Evolutionary conservation across 1,140 invertebrate genomes (phyloP), one percentile per base, ranked within the genome.

Genomic region (Dendrolimus punctatus): DNA sequence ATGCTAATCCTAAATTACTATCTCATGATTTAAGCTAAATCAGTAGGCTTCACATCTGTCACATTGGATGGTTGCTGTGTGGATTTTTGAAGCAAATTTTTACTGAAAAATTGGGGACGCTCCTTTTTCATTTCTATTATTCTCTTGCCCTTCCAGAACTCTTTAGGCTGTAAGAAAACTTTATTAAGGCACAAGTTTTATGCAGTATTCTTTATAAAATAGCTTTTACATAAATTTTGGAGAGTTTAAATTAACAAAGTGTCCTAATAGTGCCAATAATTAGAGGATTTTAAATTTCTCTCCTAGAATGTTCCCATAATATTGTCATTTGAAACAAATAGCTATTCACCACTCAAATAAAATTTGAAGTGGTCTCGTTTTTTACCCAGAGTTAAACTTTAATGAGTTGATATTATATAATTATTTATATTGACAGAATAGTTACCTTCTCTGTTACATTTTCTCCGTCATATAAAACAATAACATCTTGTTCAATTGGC

Each of bases 381-480:
- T 23, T 23, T 23, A 23, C 23, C 23, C 3, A 23, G 23, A 23
- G 23, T 23, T 1, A 23, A 23, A 23, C 23, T 3, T 23, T 23
- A 23, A 23, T 23, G 23, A 23, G 23, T 3, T 23, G 23, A 23
- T 23, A 23, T 23, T 23, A 23, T 23, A 23, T 23, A 41, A 59
- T 40, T 46, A 2, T 46, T 7, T 8, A 46, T 49, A 51, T 46
- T 47, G 36, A 47, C 38, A 39, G n/a, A 45, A n/a, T 59, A 60
- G 10, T 72, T 76, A 89, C 89, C 76, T 88, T 75, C 40, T 91
- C 81, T 49, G 78, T 71, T 46, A 73, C 39, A 66, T 89, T 91
- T 79, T 97, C 96, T 51, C 92, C 92, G 73, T 96, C 89, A 79
- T 97, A 98, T 1, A 96, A 71, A 5, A 97, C 92, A 46, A 95